These are phyloP conservation scores for Penaeus japonicus DNA, from an alignment of 1,140 invertebrate genomes.

Conservation along the genomic window DNA sequence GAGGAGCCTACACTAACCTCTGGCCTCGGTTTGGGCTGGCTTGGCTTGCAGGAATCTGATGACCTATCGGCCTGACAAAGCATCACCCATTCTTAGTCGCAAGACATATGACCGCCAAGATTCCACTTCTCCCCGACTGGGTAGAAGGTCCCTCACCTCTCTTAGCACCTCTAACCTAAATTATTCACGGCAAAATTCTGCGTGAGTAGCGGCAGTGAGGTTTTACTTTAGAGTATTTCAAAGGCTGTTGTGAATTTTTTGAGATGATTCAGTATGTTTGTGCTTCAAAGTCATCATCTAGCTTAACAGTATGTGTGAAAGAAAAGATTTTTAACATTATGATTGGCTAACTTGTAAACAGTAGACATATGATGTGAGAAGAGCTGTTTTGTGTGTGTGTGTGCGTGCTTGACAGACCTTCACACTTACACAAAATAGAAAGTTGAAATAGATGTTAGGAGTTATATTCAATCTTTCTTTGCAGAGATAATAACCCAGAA, in stretches of 20 bases:
- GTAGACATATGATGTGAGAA: neutral
- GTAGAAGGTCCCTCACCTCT: slow-evolving; percentile 59
- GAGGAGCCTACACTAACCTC: slow-evolving; percentile 34
- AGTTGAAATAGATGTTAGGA: neutral
- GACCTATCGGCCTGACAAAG: slow-evolving; percentile 42
- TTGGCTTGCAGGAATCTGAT: slow-evolving; percentile 52
- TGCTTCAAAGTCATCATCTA: too few relatives aligned
- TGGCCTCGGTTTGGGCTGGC: slow-evolving; percentile 44
- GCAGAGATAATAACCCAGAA: slow-evolving; percentile 48
- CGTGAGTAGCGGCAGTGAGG: slow-evolving; percentile 39
- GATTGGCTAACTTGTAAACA: too few relatives aligned
- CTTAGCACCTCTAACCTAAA: slow-evolving; percentile 58
- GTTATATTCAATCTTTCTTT: neutral
- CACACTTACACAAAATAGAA: neutral
- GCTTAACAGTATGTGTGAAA: too few relatives aligned
- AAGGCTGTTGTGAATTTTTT: neutral
- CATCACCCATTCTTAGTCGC: slow-evolving; percentile 47
- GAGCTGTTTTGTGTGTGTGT: slow-evolving; percentile 13
- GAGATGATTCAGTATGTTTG: neutral
- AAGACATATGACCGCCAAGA: slow-evolving; percentile 60
- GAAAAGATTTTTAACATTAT: too few relatives aligned
- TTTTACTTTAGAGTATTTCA: neutral
- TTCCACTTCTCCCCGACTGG: slow-evolving; percentile 62
- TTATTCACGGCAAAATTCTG: slow-evolving; percentile 49
- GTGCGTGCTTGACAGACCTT: neutral